Evolutionary conservation across 2,797 vertebrate species (phyloP), one percentile per base, ranked within the genome.

Genomic region (Potorous gilbertii): DNA sequence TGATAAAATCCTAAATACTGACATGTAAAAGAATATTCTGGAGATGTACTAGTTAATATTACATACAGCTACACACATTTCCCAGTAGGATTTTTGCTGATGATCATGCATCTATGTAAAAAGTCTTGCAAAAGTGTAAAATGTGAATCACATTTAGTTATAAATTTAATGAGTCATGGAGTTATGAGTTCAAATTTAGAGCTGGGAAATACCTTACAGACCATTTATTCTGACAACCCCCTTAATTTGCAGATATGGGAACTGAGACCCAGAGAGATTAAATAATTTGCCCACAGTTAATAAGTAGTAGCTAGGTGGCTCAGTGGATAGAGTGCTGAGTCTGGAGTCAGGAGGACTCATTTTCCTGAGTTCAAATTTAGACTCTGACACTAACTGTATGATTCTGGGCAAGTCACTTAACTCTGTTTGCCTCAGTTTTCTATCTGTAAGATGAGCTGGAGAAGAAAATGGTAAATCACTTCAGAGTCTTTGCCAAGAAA

Each of bases 1-100:
- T 54, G 93, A 90, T 54, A 93, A 54, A 91, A 55, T 96, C 62
- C 81, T 93, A 50, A 90, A 54, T 59, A 95, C 8, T 28, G 54
- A 18, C 18, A 0, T 62, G 34, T n/a, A n/a, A 89, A 50, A 87
- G 50, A 94, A 54, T 31, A 24, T 74, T 74, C n/a, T 40, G n/a
- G 66, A 74, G 66, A 40, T 18, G 18, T 74, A 40, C n/a, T 74
- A 10, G 66, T 74, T 62, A 62, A 62, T 62, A 59, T 66, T 66
- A 40, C 21, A 2, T 74, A 74, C n/a, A 62, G 31, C 59, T 62
- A 34, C 11, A 62, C 59, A 62, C 3, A 21, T 74, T 74, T 40
- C 16, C 66, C 40, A 74, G 16, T n/a, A 74, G 18, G 16, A 40
- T 74, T 74, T 40, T 74, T 74, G 40, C 18, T 40, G n/a, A 74